Evolutionary conservation across 1,140 invertebrate species (phyloP), one percentile per base, ranked within the genome.

Genomic region (Halyomorpha halys): DNA sequence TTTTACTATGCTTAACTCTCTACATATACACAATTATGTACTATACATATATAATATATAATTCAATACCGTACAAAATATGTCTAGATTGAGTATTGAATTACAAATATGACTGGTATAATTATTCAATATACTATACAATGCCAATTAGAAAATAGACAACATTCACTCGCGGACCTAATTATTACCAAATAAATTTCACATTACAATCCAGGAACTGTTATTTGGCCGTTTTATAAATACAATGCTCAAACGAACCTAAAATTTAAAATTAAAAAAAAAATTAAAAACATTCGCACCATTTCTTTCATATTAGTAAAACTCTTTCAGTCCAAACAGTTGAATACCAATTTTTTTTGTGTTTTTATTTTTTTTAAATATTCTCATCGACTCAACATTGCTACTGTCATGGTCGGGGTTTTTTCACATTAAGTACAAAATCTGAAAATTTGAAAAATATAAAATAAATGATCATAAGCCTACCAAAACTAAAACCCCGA

Each of bases 11-110:
- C 25, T 59, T 65, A 49, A 65, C 21, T 44, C 59, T 65, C 64
- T 65, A 65, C 64, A 65, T 65, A 65, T 65, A 65, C 64, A 65
- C 64, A 65, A 61, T 65, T 65, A 65, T 65, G 21, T 65, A 49
- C 64, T 65, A 65, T 64, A 64, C 39, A 51, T 64, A 56, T 64
- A 64, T 59, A 59, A 59, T 59, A 56, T 56, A 65, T 65, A 65
- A 65, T 65, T 65, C 64, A 61, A 65, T 61, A 64, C 63, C 63
- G 63, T 64, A 64, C 63, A 64, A 64, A 64, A 64, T 64, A 64
- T 59, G 63, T 64, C 63, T 64, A 64, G 34, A 59, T 59, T 53
- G 53, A 64, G 63, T 64, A 64, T 64, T 64, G 63, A 64, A 64
- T 64, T 64, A 63, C 61, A 63, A 63, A 63, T 45, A 49, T 64